These are phyloP conservation scores for Sarotherodon lohbergeri DNA, from an alignment of 2,113 vertebrate species.

Conservation along the genomic window DNA sequence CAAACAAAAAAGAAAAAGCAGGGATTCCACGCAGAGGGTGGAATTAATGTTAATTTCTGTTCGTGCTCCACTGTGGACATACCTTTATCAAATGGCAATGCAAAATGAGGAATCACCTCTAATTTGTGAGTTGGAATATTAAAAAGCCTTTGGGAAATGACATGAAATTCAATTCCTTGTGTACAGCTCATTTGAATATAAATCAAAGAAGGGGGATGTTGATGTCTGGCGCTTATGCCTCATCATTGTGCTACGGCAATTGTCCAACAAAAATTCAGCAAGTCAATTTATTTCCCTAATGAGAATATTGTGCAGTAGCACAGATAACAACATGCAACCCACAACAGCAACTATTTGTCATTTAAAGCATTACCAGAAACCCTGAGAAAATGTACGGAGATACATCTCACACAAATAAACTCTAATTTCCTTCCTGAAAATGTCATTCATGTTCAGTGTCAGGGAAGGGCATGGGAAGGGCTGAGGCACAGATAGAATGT, in stretches of 20 bases:
- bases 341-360: not conserved
- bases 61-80: not conserved
- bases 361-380: not conserved
- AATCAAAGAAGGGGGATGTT: slow-evolving; percentile 31
- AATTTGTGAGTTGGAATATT: slow-evolving; percentile 5
- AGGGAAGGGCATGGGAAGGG: not conserved
- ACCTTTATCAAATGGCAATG: not conserved
- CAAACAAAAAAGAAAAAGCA: not conserved
- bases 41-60: not conserved
- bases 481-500: not conserved
- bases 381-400: not conserved
- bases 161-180: slow-evolving; percentile 34
- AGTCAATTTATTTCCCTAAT: slow-evolving; percentile 14
- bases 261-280: not conserved
- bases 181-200: slow-evolving; percentile 45
- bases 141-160: slow-evolving; percentile 29
- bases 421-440: not conserved
- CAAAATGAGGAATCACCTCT: slow-evolving; percentile 15
- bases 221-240: not conserved
- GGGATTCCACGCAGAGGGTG: not conserved
- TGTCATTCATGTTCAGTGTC: not conserved
- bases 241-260: not conserved
- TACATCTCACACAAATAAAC: not conserved
- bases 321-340: not conserved
- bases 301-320: not conserved